A percentile compares a stretch with the other conserved stretches of the same genome.
Conservation (phyloP, 2,113 vertebrate species). For the Alexandromys fortis region DNA sequence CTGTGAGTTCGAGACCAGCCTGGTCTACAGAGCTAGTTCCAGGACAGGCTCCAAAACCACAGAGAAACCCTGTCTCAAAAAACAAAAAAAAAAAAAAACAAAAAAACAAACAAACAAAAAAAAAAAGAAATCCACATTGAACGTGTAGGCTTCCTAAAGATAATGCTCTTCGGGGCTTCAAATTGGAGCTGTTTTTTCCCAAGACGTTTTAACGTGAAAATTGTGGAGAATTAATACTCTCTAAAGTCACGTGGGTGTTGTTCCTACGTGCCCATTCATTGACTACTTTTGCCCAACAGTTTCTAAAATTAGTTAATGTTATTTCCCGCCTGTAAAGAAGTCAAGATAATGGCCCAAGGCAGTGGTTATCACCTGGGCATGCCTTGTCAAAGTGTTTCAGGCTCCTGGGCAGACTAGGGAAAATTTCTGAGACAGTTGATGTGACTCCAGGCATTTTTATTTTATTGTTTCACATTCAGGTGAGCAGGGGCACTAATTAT, state of each 20-base stretch:
- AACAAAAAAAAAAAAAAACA: no score
- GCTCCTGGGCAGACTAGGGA: background rate
- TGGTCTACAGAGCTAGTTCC: no score
- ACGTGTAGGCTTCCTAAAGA: conserved; percentile 14
- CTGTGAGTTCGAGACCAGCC: no score
- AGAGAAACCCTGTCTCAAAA: no score
- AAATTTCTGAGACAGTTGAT: background rate
- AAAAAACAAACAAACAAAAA: no score
- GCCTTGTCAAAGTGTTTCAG: background rate
- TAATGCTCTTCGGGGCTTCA: background rate
- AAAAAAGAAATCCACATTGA: background rate
- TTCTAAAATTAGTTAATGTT: background rate
- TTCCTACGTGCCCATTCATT: background rate
- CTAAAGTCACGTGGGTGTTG: background rate
- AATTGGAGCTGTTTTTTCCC: background rate
- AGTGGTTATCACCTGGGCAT: background rate
- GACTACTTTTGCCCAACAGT: background rate
- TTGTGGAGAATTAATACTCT: background rate
- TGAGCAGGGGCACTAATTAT: background rate
- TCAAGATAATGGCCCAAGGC: background rate
- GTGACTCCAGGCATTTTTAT: background rate
- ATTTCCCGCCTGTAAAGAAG: background rate
- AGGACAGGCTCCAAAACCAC: no score
- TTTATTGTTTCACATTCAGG: background rate
- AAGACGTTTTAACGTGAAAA: background rate